phyloP scores from a whole-genome alignment of 2,888 invertebrate genomes.

The Drosophila percnosoma region DNA sequence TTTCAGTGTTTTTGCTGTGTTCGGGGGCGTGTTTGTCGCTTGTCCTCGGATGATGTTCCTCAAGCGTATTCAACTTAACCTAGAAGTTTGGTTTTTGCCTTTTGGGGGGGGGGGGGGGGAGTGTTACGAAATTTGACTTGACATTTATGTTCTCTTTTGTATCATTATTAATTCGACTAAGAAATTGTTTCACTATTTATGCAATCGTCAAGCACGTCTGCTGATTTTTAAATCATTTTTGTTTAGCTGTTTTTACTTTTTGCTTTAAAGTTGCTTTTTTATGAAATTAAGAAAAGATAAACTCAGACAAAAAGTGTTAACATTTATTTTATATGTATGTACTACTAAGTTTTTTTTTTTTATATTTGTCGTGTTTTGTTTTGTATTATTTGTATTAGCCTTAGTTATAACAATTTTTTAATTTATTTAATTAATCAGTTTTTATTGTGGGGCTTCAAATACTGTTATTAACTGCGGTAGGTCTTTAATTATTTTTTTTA shows the following conservation, averaged over 20 bases:
- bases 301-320: constrained; percentile 63
- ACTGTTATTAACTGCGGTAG: constrained; percentile 67
- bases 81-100: constrained; percentile 20
- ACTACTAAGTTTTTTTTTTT: constrained; percentile 60
- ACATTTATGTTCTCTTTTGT: constrained; percentile 12
- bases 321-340: constrained; percentile 60
- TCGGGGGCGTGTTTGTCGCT: constrained; percentile 44
- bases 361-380: constrained; percentile 14
- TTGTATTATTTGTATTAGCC: constrained; percentile 40
- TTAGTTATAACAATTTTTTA: constrained; percentile 47
- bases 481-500: constrained; percentile 46
- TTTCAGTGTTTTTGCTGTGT: constrained; percentile 36
- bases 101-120: not conserved
- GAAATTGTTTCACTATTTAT: constrained; percentile 40
- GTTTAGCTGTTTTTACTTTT: constrained; percentile 29
- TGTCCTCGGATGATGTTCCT: constrained; percentile 32
- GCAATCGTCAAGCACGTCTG: constrained; percentile 42
- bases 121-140: constrained; percentile 3
- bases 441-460: constrained; percentile 51
- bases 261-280: constrained; percentile 42
- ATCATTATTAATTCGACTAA: constrained; percentile 57
- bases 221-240: constrained; percentile 36
- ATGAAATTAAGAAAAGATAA: constrained; percentile 66
- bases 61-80: constrained; percentile 60
- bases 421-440: constrained; percentile 32